Evolutionary conservation across 2,888 invertebrate species (phyloP).

Genomic region (Clunio marinus): DNA sequence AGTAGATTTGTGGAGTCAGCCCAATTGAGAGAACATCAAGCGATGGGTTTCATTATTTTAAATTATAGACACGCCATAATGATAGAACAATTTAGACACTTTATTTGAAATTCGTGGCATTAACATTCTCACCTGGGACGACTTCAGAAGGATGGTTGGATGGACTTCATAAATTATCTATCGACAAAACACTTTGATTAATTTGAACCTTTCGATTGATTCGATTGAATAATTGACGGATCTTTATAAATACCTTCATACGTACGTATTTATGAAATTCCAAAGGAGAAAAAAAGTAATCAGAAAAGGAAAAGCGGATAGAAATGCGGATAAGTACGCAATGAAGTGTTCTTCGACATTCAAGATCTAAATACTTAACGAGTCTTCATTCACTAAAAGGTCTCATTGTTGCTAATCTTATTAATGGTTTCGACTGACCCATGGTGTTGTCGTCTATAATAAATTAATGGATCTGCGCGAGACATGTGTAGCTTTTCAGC

Average conservation of each 20-base stretch:
- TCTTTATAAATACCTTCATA: neutral
- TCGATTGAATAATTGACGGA: slow-evolving; percentile 38
- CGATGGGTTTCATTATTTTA: slow-evolving; percentile 37
- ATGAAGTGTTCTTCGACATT: neutral
- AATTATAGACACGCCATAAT: slow-evolving; percentile 38
- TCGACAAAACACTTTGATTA: slow-evolving; percentile 15
- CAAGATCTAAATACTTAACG: neutral
- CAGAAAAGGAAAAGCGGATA: too few relatives aligned
- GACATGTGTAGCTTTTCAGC: slow-evolving; percentile 20
- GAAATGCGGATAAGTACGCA: too few relatives aligned
- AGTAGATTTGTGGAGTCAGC: slow-evolving; percentile 6
- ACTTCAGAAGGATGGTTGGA: neutral
- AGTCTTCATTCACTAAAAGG: neutral
- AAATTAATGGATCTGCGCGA: slow-evolving; percentile 33
- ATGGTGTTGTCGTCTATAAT: slow-evolving; percentile 20
- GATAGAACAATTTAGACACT: slow-evolving; percentile 35
- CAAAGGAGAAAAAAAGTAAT: neutral
- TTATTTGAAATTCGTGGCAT: neutral
- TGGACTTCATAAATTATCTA: slow-evolving; percentile 4
- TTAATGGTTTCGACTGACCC: slow-evolving; percentile 17
- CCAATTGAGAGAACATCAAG: neutral
- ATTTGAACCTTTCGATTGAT: slow-evolving; percentile 32
- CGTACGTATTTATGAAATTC: neutral
- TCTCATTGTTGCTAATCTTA: slow-evolving; percentile 8
- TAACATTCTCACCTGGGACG: slow-evolving; percentile 20